Evolutionary conservation across 2,113 vertebrate genomes (phyloP).

Genomic region (Entelurus aequoreus): DNA sequence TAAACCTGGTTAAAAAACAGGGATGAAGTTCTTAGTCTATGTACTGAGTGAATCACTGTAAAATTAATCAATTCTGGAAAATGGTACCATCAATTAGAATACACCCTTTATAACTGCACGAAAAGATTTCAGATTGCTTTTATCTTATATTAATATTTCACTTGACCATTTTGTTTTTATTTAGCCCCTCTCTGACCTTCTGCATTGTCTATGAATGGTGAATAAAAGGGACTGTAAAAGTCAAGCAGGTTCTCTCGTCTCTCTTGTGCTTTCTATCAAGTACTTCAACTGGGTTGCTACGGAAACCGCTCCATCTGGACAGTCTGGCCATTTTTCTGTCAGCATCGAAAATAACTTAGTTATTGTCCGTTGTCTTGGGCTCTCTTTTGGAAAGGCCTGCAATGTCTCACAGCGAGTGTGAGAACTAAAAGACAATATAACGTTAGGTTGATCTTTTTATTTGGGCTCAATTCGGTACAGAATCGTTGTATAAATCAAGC

Average conservation of each 20-base stretch:
- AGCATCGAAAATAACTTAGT: neutral
- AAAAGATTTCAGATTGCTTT: neutral
- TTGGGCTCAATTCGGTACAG: no score
- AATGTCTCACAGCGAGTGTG: neutral
- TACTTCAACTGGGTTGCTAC: conserved; percentile 50
- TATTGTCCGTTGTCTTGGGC: neutral
- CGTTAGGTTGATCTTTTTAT: no score
- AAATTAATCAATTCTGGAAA: neutral
- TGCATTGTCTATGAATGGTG: neutral
- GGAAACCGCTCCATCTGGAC: conserved; percentile 51
- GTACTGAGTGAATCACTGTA: neutral
- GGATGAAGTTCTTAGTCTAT: neutral
- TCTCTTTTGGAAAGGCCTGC: neutral
- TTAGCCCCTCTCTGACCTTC: neutral
- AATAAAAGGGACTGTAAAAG: neutral
- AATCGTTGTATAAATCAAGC: no score
- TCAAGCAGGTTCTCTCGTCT: conserved; percentile 6
- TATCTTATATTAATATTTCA: no score
- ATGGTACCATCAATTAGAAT: neutral
- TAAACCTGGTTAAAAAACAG: neutral
- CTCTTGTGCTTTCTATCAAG: conserved; percentile 12
- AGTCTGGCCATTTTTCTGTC: conserved; percentile 28
- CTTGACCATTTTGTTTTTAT: neutral
- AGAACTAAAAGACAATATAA: no score
- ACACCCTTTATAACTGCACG: neutral